Conservation (phyloP, 2,888 invertebrate genomes). For the Acronicta alni region DNA sequence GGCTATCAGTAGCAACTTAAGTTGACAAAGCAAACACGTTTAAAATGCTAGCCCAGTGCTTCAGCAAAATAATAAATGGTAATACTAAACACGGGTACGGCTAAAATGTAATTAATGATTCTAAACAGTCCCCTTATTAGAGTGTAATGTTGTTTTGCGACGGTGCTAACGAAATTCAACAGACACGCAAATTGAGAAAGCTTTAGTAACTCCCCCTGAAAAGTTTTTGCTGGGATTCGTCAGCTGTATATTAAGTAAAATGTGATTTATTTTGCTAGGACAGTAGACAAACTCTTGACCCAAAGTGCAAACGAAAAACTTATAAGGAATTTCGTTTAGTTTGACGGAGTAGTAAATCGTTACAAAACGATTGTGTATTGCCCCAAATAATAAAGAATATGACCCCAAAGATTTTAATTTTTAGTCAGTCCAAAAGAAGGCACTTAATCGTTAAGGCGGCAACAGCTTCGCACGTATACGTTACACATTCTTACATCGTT, state of each 20-base stretch:
- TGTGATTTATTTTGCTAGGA: not conserved
- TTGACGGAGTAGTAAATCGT: no score
- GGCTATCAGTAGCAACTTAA: conserved; percentile 57
- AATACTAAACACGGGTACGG: conserved; percentile 67
- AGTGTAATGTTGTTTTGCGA: conserved; percentile 72
- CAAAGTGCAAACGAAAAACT: not conserved
- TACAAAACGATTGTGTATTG: no score
- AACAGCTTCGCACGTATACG: no score
- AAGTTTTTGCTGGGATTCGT: conserved; percentile 44
- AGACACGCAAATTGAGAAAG: conserved; percentile 62
- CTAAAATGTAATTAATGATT: conserved; percentile 77
- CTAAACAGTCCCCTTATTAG: conserved; percentile 74
- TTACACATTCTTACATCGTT: conserved; percentile 3
- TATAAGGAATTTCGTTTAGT: no score
- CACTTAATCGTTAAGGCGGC: no score
- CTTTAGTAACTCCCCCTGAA: conserved; percentile 50
- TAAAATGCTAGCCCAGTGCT: conserved; percentile 67
- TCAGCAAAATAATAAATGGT: conserved; percentile 74
- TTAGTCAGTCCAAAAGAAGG: no score
- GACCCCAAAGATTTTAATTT: not conserved
- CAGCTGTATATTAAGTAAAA: conserved; percentile 18
- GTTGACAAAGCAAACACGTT: conserved; percentile 67
- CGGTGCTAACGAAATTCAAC: conserved; percentile 70
- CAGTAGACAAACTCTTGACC: not conserved
- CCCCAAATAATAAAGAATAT: no score